Conservation (phyloP, 2,888 invertebrate genomes). For the Ophion obscuratus region DNA sequence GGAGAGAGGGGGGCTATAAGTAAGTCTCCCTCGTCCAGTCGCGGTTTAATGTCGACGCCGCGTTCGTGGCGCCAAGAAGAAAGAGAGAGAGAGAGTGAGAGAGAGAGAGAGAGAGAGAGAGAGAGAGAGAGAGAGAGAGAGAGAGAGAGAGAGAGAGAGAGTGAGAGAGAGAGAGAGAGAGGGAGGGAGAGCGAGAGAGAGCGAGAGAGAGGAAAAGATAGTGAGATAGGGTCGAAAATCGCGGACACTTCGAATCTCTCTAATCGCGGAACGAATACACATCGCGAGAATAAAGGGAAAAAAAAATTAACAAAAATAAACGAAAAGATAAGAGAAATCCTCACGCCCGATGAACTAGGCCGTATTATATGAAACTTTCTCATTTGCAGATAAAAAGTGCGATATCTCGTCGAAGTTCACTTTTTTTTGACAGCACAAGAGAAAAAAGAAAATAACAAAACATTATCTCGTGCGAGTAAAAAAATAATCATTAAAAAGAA, state of each 20-base stretch:
- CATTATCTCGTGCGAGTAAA: background rate
- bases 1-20: slow-evolving; percentile 79
- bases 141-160: slow-evolving; percentile 68
- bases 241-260: slow-evolving; percentile 62
- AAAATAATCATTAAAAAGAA: background rate
- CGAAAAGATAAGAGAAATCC: background rate
- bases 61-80: slow-evolving; percentile 83
- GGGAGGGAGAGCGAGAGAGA: slow-evolving; percentile 52
- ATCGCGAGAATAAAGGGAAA: background rate
- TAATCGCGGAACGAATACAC: slow-evolving; percentile 6
- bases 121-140: slow-evolving; percentile 67
- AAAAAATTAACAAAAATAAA: slow-evolving; percentile 12
- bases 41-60: slow-evolving; percentile 82
- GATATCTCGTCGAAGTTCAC: background rate
- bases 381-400: background rate
- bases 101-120: slow-evolving; percentile 46
- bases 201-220: slow-evolving; percentile 64
- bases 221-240: slow-evolving; percentile 44
- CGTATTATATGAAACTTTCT: slow-evolving; percentile 2
- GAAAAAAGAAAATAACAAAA: background rate
- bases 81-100: slow-evolving; percentile 51
- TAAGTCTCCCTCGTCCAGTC: slow-evolving; percentile 81
- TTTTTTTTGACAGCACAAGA: background rate
- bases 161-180: slow-evolving; percentile 37
- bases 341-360: slow-evolving; percentile 2